Evolutionary conservation across 2,888 invertebrate species (phyloP).

Genomic region (Chymomyza fuscimana): DNA sequence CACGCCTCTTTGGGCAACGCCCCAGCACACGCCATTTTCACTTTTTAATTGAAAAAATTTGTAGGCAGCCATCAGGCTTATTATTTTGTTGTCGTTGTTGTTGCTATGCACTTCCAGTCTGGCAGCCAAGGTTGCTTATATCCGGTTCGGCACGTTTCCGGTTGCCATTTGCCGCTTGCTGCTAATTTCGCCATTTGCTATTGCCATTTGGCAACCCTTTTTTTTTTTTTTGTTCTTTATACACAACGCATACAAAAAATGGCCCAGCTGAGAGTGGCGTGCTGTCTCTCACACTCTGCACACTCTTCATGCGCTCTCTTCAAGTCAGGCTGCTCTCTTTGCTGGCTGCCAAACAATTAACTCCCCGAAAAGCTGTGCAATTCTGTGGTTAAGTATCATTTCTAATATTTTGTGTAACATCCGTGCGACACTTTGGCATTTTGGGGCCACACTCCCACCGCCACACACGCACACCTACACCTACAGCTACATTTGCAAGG

Average conservation of each 20-base stretch:
- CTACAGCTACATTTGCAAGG: not conserved
- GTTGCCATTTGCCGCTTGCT: constrained; percentile 63
- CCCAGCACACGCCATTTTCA: constrained; percentile 40
- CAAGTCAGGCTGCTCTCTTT: constrained; percentile 12
- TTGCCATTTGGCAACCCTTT: constrained; percentile 45
- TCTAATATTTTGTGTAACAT: constrained; percentile 75
- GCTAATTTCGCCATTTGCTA: constrained; percentile 54
- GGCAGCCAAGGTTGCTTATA: constrained; percentile 61
- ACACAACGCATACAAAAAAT: constrained; percentile 12
- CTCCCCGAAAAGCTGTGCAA: constrained; percentile 63
- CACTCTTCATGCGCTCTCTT: not conserved
- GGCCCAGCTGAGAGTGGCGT: constrained; percentile 10
- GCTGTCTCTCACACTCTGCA: not conserved
- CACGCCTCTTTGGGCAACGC: constrained; percentile 22
- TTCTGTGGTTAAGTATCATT: constrained; percentile 75
- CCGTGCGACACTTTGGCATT: constrained; percentile 74
- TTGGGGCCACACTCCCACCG: constrained; percentile 12
- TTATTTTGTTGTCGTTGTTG: constrained; percentile 4
- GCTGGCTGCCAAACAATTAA: constrained; percentile 55
- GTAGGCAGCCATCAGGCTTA: constrained; percentile 1
- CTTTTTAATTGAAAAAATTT: constrained; percentile 41
- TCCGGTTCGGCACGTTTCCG: constrained; percentile 74
- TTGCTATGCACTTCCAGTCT: constrained; percentile 1
- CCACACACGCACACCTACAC: not conserved
- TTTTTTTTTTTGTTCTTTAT: not conserved